A percentile compares a stretch with the other conserved stretches of the same genome.
Conservation (phyloP, 1,140 invertebrate species). For the Anthonomus grandis region DNA sequence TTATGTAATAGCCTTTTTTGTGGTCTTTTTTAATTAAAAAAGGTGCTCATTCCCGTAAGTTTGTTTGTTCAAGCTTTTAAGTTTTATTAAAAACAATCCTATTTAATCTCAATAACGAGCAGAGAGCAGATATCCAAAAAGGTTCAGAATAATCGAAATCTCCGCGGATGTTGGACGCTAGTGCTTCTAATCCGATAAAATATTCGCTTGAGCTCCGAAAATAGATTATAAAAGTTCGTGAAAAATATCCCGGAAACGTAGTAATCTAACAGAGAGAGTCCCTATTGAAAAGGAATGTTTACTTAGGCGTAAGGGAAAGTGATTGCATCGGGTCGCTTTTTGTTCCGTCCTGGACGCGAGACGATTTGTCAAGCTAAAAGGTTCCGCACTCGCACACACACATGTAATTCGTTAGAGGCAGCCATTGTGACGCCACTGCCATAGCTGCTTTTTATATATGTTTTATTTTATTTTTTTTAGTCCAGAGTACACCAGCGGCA, state of each 20-base stretch:
- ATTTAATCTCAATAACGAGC: too few relatives aligned
- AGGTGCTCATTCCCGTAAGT: too few relatives aligned
- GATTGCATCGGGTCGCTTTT: constrained; percentile 24
- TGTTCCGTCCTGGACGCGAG: constrained; percentile 35
- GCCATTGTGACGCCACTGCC: constrained; percentile 45
- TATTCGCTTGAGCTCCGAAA: background rate
- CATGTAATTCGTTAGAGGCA: constrained; percentile 49
- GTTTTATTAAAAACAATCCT: too few relatives aligned
- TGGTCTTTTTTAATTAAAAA: too few relatives aligned
- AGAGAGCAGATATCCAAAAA: too few relatives aligned
- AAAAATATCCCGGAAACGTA: constrained; percentile 18
- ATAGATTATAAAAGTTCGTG: constrained; percentile 11
- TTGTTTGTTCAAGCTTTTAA: too few relatives aligned
- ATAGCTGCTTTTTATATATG: constrained; percentile 41
- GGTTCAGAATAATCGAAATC: too few relatives aligned
- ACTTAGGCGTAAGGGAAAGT: constrained; percentile 25
- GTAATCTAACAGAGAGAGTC: constrained; percentile 13
- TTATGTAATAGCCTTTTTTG: too few relatives aligned
- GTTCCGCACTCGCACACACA: constrained; percentile 47
- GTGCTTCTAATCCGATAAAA: background rate
- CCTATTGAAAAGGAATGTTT: constrained; percentile 24
- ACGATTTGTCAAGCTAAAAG: constrained; percentile 49
- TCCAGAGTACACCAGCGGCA: too few relatives aligned
- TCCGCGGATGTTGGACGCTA: background rate
- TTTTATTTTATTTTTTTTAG: too few relatives aligned